Conservation (phyloP, 2,113 vertebrate species). For the Urocitellus parryii region DNA sequence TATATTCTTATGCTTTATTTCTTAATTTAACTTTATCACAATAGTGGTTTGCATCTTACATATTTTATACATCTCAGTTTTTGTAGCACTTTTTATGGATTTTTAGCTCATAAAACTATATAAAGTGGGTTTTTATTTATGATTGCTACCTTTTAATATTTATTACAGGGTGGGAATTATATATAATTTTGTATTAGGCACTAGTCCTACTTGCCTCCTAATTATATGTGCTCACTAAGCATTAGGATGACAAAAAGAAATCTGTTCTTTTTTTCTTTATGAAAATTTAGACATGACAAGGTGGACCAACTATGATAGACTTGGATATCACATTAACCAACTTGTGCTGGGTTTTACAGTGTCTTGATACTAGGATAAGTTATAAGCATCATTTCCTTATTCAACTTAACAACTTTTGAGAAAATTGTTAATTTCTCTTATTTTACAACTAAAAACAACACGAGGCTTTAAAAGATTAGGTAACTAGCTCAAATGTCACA, state of each 20-base stretch:
- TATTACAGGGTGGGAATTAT: not conserved
- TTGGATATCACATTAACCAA: not conserved
- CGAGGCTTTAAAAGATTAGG: not conserved
- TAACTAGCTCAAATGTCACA: not conserved
- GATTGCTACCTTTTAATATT: slow-evolving; percentile 41
- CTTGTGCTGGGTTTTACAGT: not conserved
- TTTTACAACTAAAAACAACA: not conserved
- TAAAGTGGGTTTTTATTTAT: slow-evolving; percentile 53
- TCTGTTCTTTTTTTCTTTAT: not conserved
- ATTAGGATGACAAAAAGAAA: not conserved
- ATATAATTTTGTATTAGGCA: not conserved
- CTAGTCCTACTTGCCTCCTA: not conserved
- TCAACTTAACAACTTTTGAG: not conserved
- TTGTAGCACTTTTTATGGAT: not conserved
- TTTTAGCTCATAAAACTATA: slow-evolving; percentile 60
- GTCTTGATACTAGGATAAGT: not conserved
- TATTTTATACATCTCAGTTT: slow-evolving; percentile 51
- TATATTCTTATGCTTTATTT: slow-evolving; percentile 50
- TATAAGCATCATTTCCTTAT: not conserved
- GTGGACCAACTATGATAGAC: not conserved
- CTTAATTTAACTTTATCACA: slow-evolving; percentile 55
- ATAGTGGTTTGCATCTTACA: not conserved
- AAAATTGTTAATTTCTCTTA: not conserved
- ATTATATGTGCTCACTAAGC: not conserved
- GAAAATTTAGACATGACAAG: not conserved